Base-by-base conservation (phyloP, 2,113 vertebrate species). In the Bos indicus region DNA sequence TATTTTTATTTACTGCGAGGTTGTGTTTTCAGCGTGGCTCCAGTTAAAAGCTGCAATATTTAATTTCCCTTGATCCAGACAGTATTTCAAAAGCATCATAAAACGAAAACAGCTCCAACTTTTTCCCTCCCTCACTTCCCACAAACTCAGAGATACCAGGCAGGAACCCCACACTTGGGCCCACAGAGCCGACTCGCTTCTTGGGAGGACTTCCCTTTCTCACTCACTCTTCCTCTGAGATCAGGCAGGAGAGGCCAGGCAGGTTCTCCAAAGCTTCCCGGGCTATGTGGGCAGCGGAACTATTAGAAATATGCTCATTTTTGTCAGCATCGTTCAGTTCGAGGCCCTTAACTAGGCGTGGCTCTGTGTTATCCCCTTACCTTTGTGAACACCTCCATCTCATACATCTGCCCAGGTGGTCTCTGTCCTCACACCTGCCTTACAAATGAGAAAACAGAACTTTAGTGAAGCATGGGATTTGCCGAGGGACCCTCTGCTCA, bases 1-100 rank as follows among this genome's bases (percentile, higher is more conserved):
- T 98, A 94, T 98, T 98, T 98, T 99, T 99, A 99, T 99, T 99
- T 99, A 98, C 98, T 97, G 98, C 97, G 90, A 98, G 96, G 98
- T 95, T 77, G 81, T 91, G 88, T 95, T 90, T 95, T 84, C 89
- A 3, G 85, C 10, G 54, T 43, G 46, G 83, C 94, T 93, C 25
- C 17, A 21, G 87, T 88, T 97, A 91, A 95, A 96, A 87, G 77
- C 91, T 54, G 82, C 71, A 14, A 82, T 91, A 36, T 93, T 94
- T 87, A 80, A 91, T 97, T 84, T 71, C 84, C 96, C 60, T 84
- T 16, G 46, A 90, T 89, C 89, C 78, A 33, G 71, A 84, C 59
- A 1, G 87, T 62, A 88, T 90, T 95, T 97, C 94, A 90, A 36
- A 59, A n/a, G 88, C 93, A 0, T 60, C 89, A 0, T 26, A 33